phyloP scores from a whole-genome alignment of 2,113 vertebrate species.

The pig (Sus scrofa) region DNA sequence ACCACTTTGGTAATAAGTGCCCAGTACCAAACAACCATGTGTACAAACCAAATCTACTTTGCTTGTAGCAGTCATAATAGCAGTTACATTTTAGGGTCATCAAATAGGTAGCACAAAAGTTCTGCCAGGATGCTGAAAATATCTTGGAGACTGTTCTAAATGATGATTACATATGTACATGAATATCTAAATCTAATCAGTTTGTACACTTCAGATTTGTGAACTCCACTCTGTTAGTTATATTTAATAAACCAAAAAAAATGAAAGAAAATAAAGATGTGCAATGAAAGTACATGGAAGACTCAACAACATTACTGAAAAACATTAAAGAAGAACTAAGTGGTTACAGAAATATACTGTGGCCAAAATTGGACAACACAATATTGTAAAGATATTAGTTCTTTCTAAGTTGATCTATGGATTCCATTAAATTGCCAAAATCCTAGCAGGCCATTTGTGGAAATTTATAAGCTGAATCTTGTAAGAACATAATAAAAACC shows the following conservation, averaged over 20 bases:
- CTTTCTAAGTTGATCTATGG: constrained; percentile 54
- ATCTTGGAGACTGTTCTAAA: background rate
- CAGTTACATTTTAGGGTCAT: background rate
- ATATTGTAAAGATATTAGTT: constrained; percentile 37
- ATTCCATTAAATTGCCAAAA: constrained; percentile 67
- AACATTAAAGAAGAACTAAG: constrained; percentile 25
- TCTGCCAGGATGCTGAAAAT: background rate
- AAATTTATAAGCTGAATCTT: constrained; percentile 65
- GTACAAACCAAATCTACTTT: background rate
- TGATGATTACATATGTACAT: background rate
- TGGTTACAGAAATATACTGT: background rate
- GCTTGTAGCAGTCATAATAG: background rate
- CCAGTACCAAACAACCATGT: background rate
- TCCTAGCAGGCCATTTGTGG: constrained; percentile 46
- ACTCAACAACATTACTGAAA: background rate
- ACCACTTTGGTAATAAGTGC: background rate
- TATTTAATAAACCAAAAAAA: constrained; percentile 20
- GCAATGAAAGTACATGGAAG: background rate
- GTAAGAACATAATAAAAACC: constrained; percentile 6
- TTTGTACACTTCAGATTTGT: background rate
- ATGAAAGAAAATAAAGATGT: background rate
- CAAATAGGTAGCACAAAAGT: background rate
- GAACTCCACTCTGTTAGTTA: background rate
- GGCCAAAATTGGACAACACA: background rate
- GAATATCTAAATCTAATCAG: background rate